Conservation (phyloP, 1,140 invertebrate genomes). For the Drosophila murphyi region DNA sequence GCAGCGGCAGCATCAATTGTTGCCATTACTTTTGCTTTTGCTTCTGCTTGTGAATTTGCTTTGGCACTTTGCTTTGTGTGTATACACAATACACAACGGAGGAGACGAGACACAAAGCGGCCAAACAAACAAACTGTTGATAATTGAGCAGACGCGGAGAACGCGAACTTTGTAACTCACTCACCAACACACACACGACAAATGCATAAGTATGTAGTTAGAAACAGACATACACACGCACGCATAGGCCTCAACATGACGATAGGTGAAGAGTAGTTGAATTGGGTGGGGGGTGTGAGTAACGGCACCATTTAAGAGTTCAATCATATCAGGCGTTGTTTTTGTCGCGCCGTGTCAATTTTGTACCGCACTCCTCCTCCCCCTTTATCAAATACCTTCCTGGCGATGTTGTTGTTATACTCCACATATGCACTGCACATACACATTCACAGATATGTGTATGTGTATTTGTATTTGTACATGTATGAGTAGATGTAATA, state of each 20-base stretch:
- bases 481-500: slow-evolving; percentile 28
- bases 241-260: slow-evolving; percentile 3
- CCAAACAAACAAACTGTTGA: slow-evolving; percentile 73
- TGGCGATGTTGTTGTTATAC: slow-evolving; percentile 37
- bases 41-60: slow-evolving; percentile 37
- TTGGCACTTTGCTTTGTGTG: slow-evolving; percentile 50
- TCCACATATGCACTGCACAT: slow-evolving; percentile 54
- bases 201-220: slow-evolving; percentile 32
- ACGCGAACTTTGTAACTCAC: slow-evolving; percentile 43
- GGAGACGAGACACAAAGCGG: slow-evolving; percentile 32
- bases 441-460: not conserved
- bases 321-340: slow-evolving; percentile 74
- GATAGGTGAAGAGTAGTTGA: not conserved
- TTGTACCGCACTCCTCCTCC: slow-evolving; percentile 18
- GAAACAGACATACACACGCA: not conserved
- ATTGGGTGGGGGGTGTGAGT: slow-evolving; percentile 11
- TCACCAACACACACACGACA: slow-evolving; percentile 13
- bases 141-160: slow-evolving; percentile 62
- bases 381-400: not conserved
- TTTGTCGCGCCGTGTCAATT: slow-evolving; percentile 66
- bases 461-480: not conserved
- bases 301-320: slow-evolving; percentile 65
- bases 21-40: slow-evolving; percentile 22
- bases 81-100: slow-evolving; percentile 24
- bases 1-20: slow-evolving; percentile 41